phyloP scores from a whole-genome alignment of 2,888 invertebrate genomes.

The Brachyptera putata region DNA sequence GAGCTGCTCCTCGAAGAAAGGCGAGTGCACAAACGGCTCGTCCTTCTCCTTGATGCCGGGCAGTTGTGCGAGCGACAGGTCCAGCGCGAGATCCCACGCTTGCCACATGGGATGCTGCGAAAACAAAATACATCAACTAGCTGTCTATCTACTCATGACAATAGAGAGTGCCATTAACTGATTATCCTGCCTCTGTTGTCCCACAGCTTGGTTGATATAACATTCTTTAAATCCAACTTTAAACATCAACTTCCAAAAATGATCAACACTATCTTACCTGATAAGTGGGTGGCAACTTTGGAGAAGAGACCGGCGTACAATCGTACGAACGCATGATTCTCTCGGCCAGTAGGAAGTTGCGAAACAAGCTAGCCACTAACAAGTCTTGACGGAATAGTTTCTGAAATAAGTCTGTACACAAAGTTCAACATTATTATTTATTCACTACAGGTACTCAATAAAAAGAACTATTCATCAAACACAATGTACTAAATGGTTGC shows the following conservation, averaged over 20 bases:
- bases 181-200: too few relatives aligned
- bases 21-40: conserved; percentile 66
- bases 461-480: too few relatives aligned
- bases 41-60: conserved; percentile 65
- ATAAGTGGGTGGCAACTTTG: conserved; percentile 86
- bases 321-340: conserved; percentile 93
- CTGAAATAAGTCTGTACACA: conserved; percentile 77
- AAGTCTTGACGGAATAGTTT: conserved; percentile 95
- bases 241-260: too few relatives aligned
- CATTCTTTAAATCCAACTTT: too few relatives aligned
- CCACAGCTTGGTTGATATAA: too few relatives aligned
- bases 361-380: conserved; percentile 94
- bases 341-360: conserved; percentile 95
- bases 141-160: too few relatives aligned
- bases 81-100: conserved; percentile 96
- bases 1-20: conserved; percentile 96
- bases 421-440: background rate
- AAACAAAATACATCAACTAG: too few relatives aligned
- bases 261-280: too few relatives aligned
- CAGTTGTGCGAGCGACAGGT: conserved; percentile 87
- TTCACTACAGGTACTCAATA: too few relatives aligned
- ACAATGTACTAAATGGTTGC: too few relatives aligned
- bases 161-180: too few relatives aligned
- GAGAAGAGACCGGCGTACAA: conserved; percentile 93
- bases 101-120: conserved; percentile 85